Base-by-base conservation (phyloP, 2,113 vertebrate species). In the Podarcis raffonei region DNA sequence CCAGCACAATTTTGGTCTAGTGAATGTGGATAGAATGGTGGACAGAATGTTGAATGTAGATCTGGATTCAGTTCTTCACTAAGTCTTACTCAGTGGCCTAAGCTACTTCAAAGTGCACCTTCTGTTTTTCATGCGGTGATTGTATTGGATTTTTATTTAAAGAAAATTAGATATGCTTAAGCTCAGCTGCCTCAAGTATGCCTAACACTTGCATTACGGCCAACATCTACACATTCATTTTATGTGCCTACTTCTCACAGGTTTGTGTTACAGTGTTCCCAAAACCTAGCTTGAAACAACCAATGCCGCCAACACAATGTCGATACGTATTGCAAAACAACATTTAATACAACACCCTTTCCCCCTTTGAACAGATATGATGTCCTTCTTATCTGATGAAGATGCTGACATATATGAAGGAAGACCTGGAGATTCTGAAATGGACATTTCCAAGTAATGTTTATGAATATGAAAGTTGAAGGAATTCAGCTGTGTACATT, bases 361-460 rank as follows among this genome's bases (percentile, higher is more conserved):
- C 8, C 15, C 22, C 39, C 82, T 35, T 74, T 32, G 37, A 35
- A 37, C 30, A 88, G 80, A 48, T 62, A 76, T 48, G 37, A 23
- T 71, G 25, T 65, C 53, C 0, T 82, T 74, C 25, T 39, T 75
- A 75, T 74, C 86, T 75, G 68, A 81, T 37, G 86, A 65, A 88
- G 79, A 75, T 76, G 35, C 35, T 82, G 80, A 88, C 30, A 76
- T 66, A 76, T 88, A 76, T 82, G 71, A 77, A 82, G 87, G 59
- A 88, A 76, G n/a, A 83, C 11, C 71, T 66, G 57, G 76, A 48
- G 57, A 83, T 65, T 71, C 66, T 53, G 65, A 87, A 57, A 39
- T 48, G 79, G 75, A 27, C 25, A 25, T 75, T 66, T 25, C 25
- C 35, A 57, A 23, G 15, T 27, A 27, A 59, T 35, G 25, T 65